Evolutionary conservation across 2,113 vertebrate genomes (phyloP).

Genomic region (Coreoperca whiteheadi): DNA sequence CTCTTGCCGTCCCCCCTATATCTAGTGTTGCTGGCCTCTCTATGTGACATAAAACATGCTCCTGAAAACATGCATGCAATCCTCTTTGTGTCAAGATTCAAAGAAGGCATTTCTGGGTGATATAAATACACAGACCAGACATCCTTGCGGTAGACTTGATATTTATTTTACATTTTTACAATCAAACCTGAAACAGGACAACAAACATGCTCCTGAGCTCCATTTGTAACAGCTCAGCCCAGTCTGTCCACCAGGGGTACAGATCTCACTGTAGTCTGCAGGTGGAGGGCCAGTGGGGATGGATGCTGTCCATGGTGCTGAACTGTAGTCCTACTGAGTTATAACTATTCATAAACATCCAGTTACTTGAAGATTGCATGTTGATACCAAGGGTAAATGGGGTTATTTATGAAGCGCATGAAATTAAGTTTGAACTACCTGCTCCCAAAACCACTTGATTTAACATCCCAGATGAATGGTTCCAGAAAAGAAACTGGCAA

Average conservation of each 20-base stretch:
- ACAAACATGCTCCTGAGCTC: not conserved
- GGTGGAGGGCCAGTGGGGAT: not conserved
- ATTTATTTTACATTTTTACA: not conserved
- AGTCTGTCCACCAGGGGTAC: not conserved
- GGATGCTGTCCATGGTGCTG: slow-evolving; percentile 50
- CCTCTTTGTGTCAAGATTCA: not conserved
- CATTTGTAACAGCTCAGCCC: not conserved
- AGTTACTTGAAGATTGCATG: too few species aligned
- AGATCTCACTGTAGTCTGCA: not conserved
- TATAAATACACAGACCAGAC: not conserved
- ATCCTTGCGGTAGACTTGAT: not conserved
- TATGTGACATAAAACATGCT: not conserved
- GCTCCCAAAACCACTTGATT: not conserved
- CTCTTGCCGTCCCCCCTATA: not conserved
- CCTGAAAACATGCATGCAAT: not conserved
- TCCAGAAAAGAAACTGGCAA: slow-evolving; percentile 4
- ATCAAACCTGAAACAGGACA: not conserved
- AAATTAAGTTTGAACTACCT: not conserved
- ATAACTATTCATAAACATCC: not conserved
- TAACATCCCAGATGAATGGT: not conserved
- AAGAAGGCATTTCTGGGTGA: not conserved
- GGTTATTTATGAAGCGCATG: too few species aligned
- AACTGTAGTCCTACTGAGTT: not conserved
- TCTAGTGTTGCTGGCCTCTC: not conserved
- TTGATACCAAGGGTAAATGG: too few species aligned